Evolutionary conservation across 2,797 vertebrate genomes (phyloP).

Genomic region (Gallinago stenura): DNA sequence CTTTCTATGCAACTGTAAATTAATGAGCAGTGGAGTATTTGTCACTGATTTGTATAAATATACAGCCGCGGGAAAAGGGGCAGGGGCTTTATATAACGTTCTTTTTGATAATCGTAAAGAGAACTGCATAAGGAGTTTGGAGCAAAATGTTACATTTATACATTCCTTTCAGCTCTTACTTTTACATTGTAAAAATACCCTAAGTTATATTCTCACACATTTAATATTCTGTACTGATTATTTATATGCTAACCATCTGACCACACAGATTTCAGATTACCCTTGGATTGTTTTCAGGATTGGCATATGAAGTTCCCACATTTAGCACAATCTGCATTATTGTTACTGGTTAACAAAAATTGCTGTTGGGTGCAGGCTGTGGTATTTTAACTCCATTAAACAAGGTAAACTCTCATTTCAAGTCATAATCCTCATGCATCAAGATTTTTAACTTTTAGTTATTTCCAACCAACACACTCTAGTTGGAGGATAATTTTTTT

Average conservation of each 20-base stretch:
- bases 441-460: slow-evolving; percentile 49
- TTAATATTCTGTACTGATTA: slow-evolving; percentile 71
- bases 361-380: slow-evolving; percentile 70
- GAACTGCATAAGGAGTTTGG: slow-evolving; percentile 76
- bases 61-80: slow-evolving; percentile 79
- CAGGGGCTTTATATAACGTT: slow-evolving; percentile 84
- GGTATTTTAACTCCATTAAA: slow-evolving; percentile 56
- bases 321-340: slow-evolving; percentile 3
- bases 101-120: slow-evolving; percentile 79
- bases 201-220: slow-evolving; percentile 68
- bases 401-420: neutral
- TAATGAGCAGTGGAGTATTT: slow-evolving; percentile 89
- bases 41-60: slow-evolving; percentile 90
- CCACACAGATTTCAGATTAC: slow-evolving; percentile 47
- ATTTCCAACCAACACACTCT: slow-evolving; percentile 48
- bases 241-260: slow-evolving; percentile 71
- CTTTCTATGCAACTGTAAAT: slow-evolving; percentile 99
- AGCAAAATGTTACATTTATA: slow-evolving; percentile 83
- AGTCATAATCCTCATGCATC: slow-evolving; percentile 5
- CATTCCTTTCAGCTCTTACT: slow-evolving; percentile 80
- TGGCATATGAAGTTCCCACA: slow-evolving; percentile 34
- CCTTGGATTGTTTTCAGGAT: slow-evolving; percentile 19
- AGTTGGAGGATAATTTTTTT: slow-evolving; percentile 51
- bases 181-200: slow-evolving; percentile 76
- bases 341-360: slow-evolving; percentile 46